phyloP scores from a whole-genome alignment of 2,888 invertebrate species.

The Hyposoter dolosus region DNA sequence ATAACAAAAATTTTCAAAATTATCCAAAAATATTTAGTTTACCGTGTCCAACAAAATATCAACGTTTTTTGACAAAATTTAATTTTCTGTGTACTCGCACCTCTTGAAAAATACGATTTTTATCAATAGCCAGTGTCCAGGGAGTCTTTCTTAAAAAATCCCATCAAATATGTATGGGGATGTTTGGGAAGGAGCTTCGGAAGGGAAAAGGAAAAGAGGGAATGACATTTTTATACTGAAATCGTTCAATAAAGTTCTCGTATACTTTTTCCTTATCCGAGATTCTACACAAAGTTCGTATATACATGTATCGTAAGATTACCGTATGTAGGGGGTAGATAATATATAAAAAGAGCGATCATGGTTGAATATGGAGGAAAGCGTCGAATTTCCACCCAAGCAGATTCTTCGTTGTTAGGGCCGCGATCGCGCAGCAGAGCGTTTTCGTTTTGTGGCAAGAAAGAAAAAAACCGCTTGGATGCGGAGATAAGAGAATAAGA shows the following conservation, averaged over 20 bases:
- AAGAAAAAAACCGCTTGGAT: slow-evolving; percentile 2
- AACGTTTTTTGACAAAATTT: too few species aligned
- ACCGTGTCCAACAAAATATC: too few species aligned
- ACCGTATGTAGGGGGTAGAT: slow-evolving; percentile 2
- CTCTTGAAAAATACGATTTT: slow-evolving; percentile 38
- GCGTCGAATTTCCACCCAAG: slow-evolving; percentile 37
- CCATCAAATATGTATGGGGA: slow-evolving; percentile 24
- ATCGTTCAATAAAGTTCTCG: slow-evolving; percentile 43
- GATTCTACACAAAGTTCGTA: neutral
- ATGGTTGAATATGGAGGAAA: slow-evolving; percentile 42
- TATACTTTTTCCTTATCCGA: slow-evolving; percentile 39
- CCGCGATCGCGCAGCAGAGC: neutral
- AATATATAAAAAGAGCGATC: slow-evolving; percentile 38
- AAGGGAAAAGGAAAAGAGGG: slow-evolving; percentile 14
- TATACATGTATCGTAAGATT: slow-evolving; percentile 16
- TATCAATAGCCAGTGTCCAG: slow-evolving; percentile 36
- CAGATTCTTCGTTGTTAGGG: slow-evolving; percentile 20
- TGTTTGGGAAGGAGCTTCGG: neutral
- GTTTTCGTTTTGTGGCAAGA: slow-evolving; percentile 11
- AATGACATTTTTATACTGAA: slow-evolving; percentile 3
- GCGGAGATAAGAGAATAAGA: slow-evolving; percentile 51
- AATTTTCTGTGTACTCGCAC: neutral
- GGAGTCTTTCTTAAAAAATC: slow-evolving; percentile 20
- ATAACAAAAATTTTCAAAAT: too few species aligned
- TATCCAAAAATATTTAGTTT: too few species aligned